These are phyloP conservation scores for Poecilia wingei DNA, from an alignment of 2,797 vertebrate species.

Conservation along the genomic window DNA sequence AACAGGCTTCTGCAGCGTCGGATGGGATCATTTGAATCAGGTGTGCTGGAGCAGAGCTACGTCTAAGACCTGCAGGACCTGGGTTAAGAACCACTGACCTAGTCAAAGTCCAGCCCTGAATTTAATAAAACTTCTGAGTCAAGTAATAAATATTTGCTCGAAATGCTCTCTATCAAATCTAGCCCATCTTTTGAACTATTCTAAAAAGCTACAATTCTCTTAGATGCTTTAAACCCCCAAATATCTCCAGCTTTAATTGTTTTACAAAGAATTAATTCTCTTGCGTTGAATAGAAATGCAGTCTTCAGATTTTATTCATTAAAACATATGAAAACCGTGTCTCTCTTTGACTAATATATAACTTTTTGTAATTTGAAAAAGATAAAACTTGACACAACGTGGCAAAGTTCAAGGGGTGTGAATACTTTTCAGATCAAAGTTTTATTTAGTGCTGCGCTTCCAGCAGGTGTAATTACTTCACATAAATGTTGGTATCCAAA, in stretches of 20 bases:
- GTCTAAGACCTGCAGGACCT: not conserved
- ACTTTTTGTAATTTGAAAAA: not conserved
- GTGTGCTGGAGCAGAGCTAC: not conserved
- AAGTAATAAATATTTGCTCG: not conserved
- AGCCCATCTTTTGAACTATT: not conserved
- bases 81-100: not conserved
- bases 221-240: not conserved
- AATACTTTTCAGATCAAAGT: not conserved
- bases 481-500: constrained; percentile 11
- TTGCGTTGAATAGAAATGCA: not conserved
- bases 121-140: not conserved
- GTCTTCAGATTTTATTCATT: not conserved
- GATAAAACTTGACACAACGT: not conserved
- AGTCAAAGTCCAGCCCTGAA: not conserved
- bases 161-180: not conserved
- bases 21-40: not conserved
- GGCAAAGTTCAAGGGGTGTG: not conserved
- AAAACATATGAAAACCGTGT: not conserved
- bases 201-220: not conserved
- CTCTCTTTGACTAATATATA: not conserved
- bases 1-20: not conserved
- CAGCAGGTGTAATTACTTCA: not conserved
- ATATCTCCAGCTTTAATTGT: not conserved
- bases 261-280: not conserved
- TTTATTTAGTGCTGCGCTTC: not conserved